phyloP scores from a whole-genome alignment of 2,797 vertebrate genomes.

The Pipistrellus pipistrellus region DNA sequence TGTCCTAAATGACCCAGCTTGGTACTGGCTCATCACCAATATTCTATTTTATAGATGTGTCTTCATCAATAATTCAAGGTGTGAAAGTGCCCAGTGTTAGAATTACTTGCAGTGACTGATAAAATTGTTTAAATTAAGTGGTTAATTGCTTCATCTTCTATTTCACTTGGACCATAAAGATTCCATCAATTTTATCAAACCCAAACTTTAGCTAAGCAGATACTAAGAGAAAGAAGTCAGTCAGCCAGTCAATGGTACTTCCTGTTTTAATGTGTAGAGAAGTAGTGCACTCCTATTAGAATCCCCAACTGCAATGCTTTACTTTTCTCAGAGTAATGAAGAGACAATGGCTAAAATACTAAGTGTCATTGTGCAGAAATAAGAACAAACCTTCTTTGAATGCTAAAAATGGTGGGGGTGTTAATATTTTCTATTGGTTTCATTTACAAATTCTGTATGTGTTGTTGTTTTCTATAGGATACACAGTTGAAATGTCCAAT shows the following conservation, averaged over 20 bases:
- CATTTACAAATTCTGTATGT: neutral
- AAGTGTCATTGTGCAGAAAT: neutral
- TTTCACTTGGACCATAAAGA: constrained; percentile 38
- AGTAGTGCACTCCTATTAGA: neutral
- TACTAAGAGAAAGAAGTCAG: neutral
- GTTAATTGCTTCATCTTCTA: constrained; percentile 63
- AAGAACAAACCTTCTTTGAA: neutral
- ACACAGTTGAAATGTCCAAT: neutral
- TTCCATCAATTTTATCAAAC: constrained; percentile 48
- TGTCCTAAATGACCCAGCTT: constrained; percentile 38
- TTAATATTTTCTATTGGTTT: constrained; percentile 23
- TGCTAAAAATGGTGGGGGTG: neutral
- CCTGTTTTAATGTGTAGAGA: neutral
- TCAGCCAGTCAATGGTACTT: neutral
- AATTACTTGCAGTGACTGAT: constrained; percentile 66
- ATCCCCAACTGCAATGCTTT: neutral
- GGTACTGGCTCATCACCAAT: constrained; percentile 12
- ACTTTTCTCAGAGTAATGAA: constrained; percentile 29
- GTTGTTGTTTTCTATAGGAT: neutral
- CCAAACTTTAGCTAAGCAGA: constrained; percentile 39
- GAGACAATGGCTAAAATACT: neutral
- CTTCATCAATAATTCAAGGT: constrained; percentile 65
- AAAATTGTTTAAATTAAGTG: constrained; percentile 68
- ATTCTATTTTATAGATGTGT: constrained; percentile 50
- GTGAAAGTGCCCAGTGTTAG: neutral